Conservation (phyloP, 2,113 vertebrate species). For the Megaptera novaeangliae region DNA sequence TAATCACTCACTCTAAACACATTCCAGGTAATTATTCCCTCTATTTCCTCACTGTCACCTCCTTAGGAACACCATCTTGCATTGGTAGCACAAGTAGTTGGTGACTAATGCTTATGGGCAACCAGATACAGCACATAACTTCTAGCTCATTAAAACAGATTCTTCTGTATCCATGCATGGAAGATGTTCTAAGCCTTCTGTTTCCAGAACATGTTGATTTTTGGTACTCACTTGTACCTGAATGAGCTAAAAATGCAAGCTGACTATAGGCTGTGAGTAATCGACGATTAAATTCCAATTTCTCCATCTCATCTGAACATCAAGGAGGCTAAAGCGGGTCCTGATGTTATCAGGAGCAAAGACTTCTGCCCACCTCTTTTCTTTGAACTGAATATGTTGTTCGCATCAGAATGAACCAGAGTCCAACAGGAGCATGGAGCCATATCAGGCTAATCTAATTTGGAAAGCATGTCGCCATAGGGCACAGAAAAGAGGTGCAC, state of each 20-base stretch:
- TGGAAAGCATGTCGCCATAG: conserved; percentile 26
- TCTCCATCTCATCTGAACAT: neutral
- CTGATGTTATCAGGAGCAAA: neutral
- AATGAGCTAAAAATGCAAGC: neutral
- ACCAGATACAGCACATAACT: neutral
- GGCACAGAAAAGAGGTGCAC: neutral
- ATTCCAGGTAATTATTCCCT: neutral
- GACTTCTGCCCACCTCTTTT: neutral
- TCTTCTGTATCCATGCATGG: neutral
- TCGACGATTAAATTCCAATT: neutral
- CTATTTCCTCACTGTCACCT: neutral
- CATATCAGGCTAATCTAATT: conserved; percentile 23
- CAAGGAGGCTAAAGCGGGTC: neutral
- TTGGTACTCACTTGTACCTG: neutral
- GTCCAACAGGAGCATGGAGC: neutral
- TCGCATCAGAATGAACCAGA: conserved; percentile 10
- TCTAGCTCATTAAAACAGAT: neutral
- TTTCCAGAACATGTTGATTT: neutral
- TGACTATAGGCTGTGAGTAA: neutral
- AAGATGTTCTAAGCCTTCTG: neutral
- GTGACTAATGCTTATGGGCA: too few relatives aligned
- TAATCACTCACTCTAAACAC: neutral
- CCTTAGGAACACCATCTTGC: neutral
- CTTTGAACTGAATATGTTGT: neutral
- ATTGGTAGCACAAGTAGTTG: neutral